Base-by-base conservation (phyloP, 2,113 vertebrate genomes). In the Ardeotis arabs region DNA sequence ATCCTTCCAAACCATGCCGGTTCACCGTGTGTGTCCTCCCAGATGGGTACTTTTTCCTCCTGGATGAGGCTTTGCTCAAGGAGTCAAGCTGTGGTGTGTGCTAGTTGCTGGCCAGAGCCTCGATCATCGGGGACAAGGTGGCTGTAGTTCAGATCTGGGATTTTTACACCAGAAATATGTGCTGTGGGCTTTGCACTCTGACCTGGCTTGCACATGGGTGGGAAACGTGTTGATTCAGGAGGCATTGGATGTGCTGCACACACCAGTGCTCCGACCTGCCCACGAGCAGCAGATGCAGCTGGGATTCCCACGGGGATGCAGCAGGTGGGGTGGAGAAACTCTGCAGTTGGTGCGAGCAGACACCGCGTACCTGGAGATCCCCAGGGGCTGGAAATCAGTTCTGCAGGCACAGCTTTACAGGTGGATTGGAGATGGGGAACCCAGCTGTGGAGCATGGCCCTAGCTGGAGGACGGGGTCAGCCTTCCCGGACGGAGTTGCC, bases 191-290 rank as follows among this genome's bases (percentile, higher is more conserved):
- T 72, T 90, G 63, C 28, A 4, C 5, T 24, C 24, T 4, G 6
- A 24, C 70, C 33, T 60, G 63, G 25, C 73, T 89, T 41, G 45
- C 50, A 23, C 22, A 13, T 0, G 0, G 2, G 2, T 60, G 64
- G 50, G 49, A 27, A 63, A 17, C 0, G 0, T 0, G 4, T 35
- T 25, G 41, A 5, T 47, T 12, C 0, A 2, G 39, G 39, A 78
- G 35, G 33, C 2, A 9, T 7, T 7, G 10, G 44, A 22, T 0
- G 5, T 31, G 55, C 63, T 37, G 33, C 2, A 0, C 37, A 4
- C 33, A 4, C 25, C 3, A 19, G 17, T 6, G 2, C 37, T 50
- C 49, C 4, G 14, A 7, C 45, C 17, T 16, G 37, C 29, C 10
- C 0, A 4, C 0, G 0, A 45, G 78, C 55, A 53, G 72, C 72